Evolutionary conservation across 1,140 invertebrate species (phyloP), one percentile per base, ranked within the genome.

Genomic region (Pseudomyrmex concolor): DNA sequence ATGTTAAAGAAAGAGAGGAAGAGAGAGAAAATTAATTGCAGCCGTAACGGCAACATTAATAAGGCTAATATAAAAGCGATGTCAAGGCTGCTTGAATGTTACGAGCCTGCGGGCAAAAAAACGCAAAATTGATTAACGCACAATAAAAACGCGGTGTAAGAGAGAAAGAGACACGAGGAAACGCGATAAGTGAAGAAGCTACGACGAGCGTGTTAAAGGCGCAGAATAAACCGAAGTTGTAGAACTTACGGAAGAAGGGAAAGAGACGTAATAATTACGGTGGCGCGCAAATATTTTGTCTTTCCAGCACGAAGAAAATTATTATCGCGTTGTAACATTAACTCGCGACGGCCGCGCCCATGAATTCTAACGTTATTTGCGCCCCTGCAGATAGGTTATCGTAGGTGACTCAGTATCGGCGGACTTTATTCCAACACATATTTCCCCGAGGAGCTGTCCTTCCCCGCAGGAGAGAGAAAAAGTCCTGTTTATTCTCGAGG

Each of bases 371-470:
- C 73, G 78, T 78, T 80, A 85, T 85, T 87, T 74, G 60, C 68
- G 66, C 76, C 77, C 82, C 70, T 22, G 55, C 84, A 70, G 86
- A 85, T 78, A 81, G 67, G 78, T 70, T 76, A 83, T 87, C 78
- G 54, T 80, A 50, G 62, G 62, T 60, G 60, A 71, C 83, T 73
- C 71, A 55, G 55, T 68, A 82, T 68, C 62, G 76, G 55, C 60
- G 67, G 55, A 63, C 63, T 85, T 85, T 88, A 80, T 83, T 73
- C 63, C 64, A 68, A 84, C 67, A 74, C 77, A 86, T 83, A 89
- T 89, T 89, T 89, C 87, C 87, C 87, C 22, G 74, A 88, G 86
- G 70, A 66, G 59, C 50, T 17, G 34, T 22, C 43, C 63, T 71
- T 63, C 48, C 78, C 34, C 34, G 34, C 0, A 34, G 3, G 25